Base-by-base conservation (phyloP, 2,797 vertebrate genomes). In the Eulemur coronatus region DNA sequence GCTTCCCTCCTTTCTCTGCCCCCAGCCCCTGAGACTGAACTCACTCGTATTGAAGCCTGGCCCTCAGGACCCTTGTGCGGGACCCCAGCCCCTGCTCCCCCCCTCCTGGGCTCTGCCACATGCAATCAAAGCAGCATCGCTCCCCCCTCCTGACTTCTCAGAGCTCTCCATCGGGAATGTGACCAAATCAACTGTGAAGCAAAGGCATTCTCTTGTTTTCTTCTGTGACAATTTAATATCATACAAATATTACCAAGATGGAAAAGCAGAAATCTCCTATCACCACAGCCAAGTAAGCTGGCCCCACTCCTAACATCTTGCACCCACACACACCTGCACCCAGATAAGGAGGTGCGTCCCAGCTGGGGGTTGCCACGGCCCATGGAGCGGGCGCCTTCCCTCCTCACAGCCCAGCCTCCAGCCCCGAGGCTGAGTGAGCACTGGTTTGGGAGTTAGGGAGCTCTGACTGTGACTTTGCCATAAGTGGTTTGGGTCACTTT, bases 281-380 rank as follows among this genome's bases (percentile, higher is more conserved):
- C 22, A 11, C 33, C 50, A 67, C 5, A 3, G 2, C 48, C 24
- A 33, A 41, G 26, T 15, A 18, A 38, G 3, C 17, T 17, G 61
- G 35, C 9, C 20, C 59, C 63, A n/a, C 33, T 46, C 28, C 26
- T 5, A 4, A 52, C 35, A 55, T 67, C 5, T 0, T 9, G 15
- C 59, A 43, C 15, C 26, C 67, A 11, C 70, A 76, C n/a, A 38
- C 35, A 5, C 17, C 13, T 15, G 46, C 33, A 22, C 17, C 48
- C 57, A 65, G n/a, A n/a, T 11, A 38, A 33, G 33, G 7, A 65
- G 20, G 38, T 22, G 30, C 41, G 43, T 43, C 80, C 57, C 67
- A 75, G 43, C 10, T 26, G 18, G 0, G 0, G 17, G 65, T 7
- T 30, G 65, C 33, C 52, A 9, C 11, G 5, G 7, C 41, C 55